Evolutionary conservation across 2,797 vertebrate genomes (phyloP).

Genomic region (Pseudocheirus occidentalis): DNA sequence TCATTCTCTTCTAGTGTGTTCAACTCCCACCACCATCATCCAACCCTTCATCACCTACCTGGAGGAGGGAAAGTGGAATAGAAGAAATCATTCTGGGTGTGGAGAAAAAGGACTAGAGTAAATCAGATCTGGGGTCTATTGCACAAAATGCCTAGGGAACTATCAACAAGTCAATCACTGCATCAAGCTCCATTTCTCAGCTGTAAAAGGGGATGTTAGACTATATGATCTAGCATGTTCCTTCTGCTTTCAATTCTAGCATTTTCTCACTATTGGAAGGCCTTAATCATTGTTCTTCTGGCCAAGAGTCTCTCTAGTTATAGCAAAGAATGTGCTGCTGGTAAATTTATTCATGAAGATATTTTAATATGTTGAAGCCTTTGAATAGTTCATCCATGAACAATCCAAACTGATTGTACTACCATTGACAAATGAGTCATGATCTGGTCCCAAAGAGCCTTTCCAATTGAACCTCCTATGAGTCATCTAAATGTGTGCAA

Average conservation of each 20-base stretch:
- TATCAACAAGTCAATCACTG: background rate
- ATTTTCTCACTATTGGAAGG: background rate
- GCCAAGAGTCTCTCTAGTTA: background rate
- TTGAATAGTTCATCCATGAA: background rate
- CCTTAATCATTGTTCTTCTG: background rate
- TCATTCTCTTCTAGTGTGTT: background rate
- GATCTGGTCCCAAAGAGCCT: background rate
- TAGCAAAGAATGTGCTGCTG: background rate
- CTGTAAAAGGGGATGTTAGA: background rate
- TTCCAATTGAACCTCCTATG: background rate
- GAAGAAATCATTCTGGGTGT: background rate
- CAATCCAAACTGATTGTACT: background rate
- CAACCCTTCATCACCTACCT: background rate
- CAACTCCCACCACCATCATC: background rate
- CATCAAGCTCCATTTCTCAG: background rate
- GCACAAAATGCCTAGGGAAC: background rate
- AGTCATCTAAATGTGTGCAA: background rate
- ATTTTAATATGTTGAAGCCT: background rate
- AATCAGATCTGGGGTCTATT: background rate
- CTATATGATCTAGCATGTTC: background rate
- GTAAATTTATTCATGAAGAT: background rate
- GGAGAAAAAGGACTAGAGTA: background rate
- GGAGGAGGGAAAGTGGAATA: background rate
- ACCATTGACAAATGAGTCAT: background rate
- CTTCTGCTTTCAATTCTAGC: background rate